phyloP scores from a whole-genome alignment of 2,888 invertebrate species.

The Mythimna ferrago region DNA sequence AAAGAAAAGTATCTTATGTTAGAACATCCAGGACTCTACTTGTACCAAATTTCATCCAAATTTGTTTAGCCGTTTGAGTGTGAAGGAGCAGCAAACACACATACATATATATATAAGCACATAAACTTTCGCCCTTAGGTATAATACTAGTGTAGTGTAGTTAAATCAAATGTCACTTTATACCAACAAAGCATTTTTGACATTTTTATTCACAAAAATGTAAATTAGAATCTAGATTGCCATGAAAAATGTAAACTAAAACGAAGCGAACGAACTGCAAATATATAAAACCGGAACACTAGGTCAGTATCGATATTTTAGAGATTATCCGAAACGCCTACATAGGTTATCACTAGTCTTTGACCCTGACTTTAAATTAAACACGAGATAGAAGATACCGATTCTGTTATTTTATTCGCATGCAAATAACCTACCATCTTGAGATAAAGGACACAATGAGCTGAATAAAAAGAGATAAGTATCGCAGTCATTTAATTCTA shows the following conservation, averaged over 20 bases:
- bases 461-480: conserved; percentile 68
- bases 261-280: conserved; percentile 1
- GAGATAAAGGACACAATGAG: conserved; percentile 71
- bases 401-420: conserved; percentile 75
- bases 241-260: conserved; percentile 17
- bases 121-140: too few species aligned
- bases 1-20: too few species aligned
- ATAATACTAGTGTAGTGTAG: not conserved
- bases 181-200: not conserved
- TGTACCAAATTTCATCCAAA: too few species aligned
- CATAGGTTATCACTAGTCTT: conserved; percentile 40
- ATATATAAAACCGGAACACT: conserved; percentile 41
- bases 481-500: conserved; percentile 58
- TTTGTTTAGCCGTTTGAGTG: too few species aligned
- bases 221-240: conserved; percentile 12
- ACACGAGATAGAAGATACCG: conserved; percentile 66
- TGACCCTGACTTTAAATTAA: conserved; percentile 63
- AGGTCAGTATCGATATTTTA: conserved; percentile 37
- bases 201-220: not conserved
- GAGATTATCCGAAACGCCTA: conserved; percentile 30
- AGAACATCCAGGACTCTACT: too few species aligned
- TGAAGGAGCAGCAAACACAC: too few species aligned
- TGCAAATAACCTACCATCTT: conserved; percentile 75
- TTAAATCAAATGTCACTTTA: not conserved
- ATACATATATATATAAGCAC: too few species aligned